A percentile compares a stretch with the other conserved stretches of the same genome.
These are phyloP conservation scores for Drosophila arizonae DNA, from an alignment of 1,140 invertebrate species.

Conservation along the genomic window DNA sequence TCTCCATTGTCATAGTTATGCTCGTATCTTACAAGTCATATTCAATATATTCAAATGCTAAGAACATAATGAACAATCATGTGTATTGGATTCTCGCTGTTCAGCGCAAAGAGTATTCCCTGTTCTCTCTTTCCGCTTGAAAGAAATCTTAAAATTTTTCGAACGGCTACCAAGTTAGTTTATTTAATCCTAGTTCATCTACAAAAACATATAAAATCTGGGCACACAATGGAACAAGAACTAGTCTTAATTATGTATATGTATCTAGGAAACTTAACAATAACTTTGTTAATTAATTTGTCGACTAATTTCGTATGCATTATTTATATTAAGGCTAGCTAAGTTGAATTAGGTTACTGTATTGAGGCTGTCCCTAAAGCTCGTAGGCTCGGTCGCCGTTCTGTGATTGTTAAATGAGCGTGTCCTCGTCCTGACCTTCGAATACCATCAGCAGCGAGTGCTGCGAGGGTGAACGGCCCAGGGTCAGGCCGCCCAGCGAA, in stretches of 20 bases:
- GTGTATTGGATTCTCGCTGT: no score
- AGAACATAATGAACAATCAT: no score
- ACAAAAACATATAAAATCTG: conserved; percentile 50
- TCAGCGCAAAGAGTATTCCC: no score
- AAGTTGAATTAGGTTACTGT: conserved; percentile 9
- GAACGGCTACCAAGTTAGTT: conserved; percentile 58
- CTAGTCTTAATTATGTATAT: conserved; percentile 25
- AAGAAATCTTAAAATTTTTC: background rate
- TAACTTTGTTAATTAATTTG: conserved; percentile 17
- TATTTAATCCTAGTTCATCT: conserved; percentile 39
- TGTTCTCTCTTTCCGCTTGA: no score
- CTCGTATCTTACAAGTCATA: background rate
- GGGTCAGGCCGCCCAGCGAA: conserved; percentile 72
- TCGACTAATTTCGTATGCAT: background rate
- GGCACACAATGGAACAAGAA: conserved; percentile 64
- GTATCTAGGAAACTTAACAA: conserved; percentile 58
- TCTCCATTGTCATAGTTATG: background rate
- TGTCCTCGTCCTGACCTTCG: conserved; percentile 89
- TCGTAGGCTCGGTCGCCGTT: conserved; percentile 75
- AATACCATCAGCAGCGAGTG: conserved; percentile 88
- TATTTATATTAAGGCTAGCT: conserved; percentile 16
- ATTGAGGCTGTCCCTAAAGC: conserved; percentile 52
- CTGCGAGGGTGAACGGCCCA: conserved; percentile 85
- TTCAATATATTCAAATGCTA: conserved; percentile 1
- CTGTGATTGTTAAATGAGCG: conserved; percentile 86